These are phyloP conservation scores for Acheta domesticus DNA, from an alignment of 2,888 invertebrate species.

Conservation along the genomic window DNA sequence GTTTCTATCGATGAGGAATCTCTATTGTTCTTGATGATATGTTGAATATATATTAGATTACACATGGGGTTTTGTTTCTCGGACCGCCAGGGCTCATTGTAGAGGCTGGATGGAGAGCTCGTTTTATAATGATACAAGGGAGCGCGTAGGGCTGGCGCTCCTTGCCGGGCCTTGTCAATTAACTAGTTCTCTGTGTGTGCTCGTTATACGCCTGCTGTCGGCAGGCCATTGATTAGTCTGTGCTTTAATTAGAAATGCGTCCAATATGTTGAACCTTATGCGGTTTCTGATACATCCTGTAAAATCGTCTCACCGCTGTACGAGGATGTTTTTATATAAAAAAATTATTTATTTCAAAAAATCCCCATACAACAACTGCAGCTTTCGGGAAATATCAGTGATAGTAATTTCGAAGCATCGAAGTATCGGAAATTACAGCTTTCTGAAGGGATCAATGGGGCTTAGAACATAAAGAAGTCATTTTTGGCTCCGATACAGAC, in stretches of 20 bases:
- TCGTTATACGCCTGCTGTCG: background rate
- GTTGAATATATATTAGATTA: slow-evolving; percentile 11
- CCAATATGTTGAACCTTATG: slow-evolving; percentile 10
- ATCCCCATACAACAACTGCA: background rate
- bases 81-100: background rate
- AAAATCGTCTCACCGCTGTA: background rate
- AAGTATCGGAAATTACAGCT: slow-evolving; percentile 6
- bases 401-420: background rate
- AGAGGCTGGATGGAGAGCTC: background rate
- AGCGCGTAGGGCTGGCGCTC: background rate
- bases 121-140: slow-evolving; percentile 9
- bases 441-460: background rate
- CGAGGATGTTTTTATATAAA: background rate
- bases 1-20: slow-evolving; percentile 18
- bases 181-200: slow-evolving; percentile 8
- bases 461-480: slow-evolving; percentile 7
- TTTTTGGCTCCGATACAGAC: background rate
- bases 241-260: slow-evolving; percentile 18
- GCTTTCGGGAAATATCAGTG: background rate
- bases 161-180: slow-evolving; percentile 4
- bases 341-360: slow-evolving; percentile 5
- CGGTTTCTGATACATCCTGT: slow-evolving; percentile 1
- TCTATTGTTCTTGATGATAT: slow-evolving; percentile 18
- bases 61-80: background rate
- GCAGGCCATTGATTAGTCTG: background rate